Conservation (phyloP, 2,888 invertebrate genomes). For the Idaea dimidiata region DNA sequence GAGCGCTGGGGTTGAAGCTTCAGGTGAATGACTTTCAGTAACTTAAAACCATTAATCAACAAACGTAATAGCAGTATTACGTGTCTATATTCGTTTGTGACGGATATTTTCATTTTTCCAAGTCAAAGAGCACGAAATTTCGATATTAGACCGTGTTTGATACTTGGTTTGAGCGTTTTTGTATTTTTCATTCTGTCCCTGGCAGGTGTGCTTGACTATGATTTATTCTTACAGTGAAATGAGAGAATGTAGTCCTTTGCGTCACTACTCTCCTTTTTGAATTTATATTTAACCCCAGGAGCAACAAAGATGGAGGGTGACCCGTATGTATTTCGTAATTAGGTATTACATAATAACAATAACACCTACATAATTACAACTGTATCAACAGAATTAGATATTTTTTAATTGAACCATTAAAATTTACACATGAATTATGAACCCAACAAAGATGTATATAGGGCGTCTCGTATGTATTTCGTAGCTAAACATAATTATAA, state of each 20-base stretch:
- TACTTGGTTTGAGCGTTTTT: slow-evolving; percentile 46
- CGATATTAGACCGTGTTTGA: slow-evolving; percentile 53
- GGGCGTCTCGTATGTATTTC: too few relatives aligned
- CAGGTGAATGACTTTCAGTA: not conserved
- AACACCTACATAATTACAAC: too few relatives aligned
- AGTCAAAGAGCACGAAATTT: slow-evolving; percentile 24
- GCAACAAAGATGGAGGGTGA: too few relatives aligned
- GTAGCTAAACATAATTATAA: too few relatives aligned
- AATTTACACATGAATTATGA: too few relatives aligned
- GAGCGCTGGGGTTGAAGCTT: not conserved
- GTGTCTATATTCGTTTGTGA: slow-evolving; percentile 1
- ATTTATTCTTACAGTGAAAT: slow-evolving; percentile 63
- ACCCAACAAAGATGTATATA: too few relatives aligned
- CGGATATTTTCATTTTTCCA: slow-evolving; percentile 19
- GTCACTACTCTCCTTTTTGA: not conserved
- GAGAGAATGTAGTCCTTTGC: slow-evolving; percentile 41
- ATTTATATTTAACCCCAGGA: too few relatives aligned
- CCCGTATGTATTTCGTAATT: too few relatives aligned
- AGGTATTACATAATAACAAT: too few relatives aligned
- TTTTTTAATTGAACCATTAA: too few relatives aligned
- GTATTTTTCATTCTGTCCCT: slow-evolving; percentile 61
- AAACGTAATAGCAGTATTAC: not conserved
- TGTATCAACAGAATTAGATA: too few relatives aligned
- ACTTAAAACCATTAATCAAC: not conserved
- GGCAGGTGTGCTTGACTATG: slow-evolving; percentile 71